phyloP scores from a whole-genome alignment of 1,140 invertebrate species.

The Megathymus violae region DNA sequence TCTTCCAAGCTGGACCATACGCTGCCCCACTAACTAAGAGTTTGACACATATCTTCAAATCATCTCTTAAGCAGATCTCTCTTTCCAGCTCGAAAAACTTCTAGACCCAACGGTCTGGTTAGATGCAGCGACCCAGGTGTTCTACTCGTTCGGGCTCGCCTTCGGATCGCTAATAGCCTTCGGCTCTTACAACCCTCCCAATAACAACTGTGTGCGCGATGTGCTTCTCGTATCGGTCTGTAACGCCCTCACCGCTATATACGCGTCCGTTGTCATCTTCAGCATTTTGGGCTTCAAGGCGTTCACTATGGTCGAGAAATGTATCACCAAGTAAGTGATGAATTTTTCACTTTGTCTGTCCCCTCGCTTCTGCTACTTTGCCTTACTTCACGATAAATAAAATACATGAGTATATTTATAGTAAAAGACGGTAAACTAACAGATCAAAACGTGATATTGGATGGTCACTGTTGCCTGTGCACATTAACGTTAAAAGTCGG shows the following conservation, averaged over 20 bases:
- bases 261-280: conserved; percentile 96
- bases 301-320: conserved; percentile 91
- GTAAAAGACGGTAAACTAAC: too few species aligned
- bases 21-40: too few species aligned
- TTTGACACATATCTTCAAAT: too few species aligned
- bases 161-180: conserved; percentile 97
- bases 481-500: too few species aligned
- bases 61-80: too few species aligned
- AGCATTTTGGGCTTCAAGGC: conserved; percentile 95
- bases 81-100: conserved; percentile 89
- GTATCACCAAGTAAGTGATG: conserved; percentile 88
- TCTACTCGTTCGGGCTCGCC: conserved; percentile 96
- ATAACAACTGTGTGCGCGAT: conserved; percentile 96
- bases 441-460: too few species aligned
- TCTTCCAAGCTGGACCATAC: too few species aligned
- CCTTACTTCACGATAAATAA: too few species aligned
- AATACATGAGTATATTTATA: too few species aligned
- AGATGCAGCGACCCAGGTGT: conserved; percentile 97
- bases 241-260: conserved; percentile 96
- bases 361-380: too few species aligned
- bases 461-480: too few species aligned
- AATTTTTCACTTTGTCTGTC: not conserved
- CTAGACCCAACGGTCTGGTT: conserved; percentile 94
- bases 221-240: conserved; percentile 94
- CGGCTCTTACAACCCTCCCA: conserved; percentile 94